A percentile compares a stretch with the other conserved stretches of the same genome.
Evolutionary conservation across 2,888 invertebrate genomes (phyloP).

Genomic region (Suillia variegata): DNA sequence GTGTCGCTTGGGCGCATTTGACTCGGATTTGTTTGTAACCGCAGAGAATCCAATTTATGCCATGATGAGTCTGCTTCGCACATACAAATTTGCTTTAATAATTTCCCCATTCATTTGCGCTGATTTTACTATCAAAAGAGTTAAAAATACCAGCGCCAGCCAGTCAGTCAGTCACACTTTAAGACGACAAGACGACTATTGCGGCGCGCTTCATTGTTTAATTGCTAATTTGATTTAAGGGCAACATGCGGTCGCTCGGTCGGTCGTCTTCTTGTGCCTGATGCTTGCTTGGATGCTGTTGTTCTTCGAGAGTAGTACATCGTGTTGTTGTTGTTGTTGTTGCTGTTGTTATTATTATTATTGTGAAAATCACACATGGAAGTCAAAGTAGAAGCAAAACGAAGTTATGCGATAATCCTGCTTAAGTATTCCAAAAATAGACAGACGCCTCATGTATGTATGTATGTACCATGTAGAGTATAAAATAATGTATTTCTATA

Average conservation of each 20-base stretch:
- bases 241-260: constrained; percentile 4
- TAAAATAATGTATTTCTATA: too few relatives aligned
- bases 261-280: not conserved
- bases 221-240: constrained; percentile 9
- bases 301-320: not conserved
- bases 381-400: not conserved
- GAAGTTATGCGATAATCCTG: not conserved
- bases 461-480: not conserved
- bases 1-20: too few relatives aligned
- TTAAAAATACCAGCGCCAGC: not conserved
- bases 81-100: not conserved
- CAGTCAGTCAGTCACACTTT: not conserved
- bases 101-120: not conserved
- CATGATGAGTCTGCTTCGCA: too few relatives aligned
- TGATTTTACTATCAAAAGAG: constrained; percentile 10
- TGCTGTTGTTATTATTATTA: too few relatives aligned
- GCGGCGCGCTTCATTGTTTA: constrained; percentile 9
- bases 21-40: too few relatives aligned
- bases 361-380: too few relatives aligned
- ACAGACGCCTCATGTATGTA: not conserved
- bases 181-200: not conserved
- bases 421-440: not conserved
- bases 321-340: not conserved
- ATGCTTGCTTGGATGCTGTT: not conserved
- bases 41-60: too few relatives aligned